Percentiles rank a stretch among this genome's conserved stretches.
Evolutionary conservation across 2,888 invertebrate species (phyloP).

Genomic region (Eremobia ochroleuca): DNA sequence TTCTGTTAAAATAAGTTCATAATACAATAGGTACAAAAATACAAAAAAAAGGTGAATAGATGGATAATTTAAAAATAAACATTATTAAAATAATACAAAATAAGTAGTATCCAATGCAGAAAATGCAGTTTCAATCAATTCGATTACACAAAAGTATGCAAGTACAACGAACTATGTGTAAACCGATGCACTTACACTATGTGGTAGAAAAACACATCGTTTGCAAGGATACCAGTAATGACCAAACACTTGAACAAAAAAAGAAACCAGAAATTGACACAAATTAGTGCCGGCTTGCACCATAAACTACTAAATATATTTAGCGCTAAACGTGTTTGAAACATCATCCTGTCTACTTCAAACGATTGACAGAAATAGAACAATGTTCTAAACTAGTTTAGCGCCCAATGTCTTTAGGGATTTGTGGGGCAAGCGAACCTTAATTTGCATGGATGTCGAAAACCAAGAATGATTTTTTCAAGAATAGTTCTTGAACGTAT

Average conservation of each 20-base stretch:
- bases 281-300: neutral
- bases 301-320: neutral
- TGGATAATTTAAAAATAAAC: constrained; percentile 15
- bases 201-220: constrained; percentile 60
- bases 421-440: neutral
- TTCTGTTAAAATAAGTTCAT: neutral
- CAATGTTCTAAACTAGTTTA: neutral
- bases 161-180: constrained; percentile 68
- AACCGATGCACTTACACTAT: constrained; percentile 71
- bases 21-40: neutral
- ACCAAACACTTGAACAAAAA: neutral
- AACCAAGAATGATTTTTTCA: neutral
- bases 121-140: constrained; percentile 60
- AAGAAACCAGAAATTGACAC: neutral
- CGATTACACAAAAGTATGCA: constrained; percentile 69
- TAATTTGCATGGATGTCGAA: neutral
- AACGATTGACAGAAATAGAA: neutral
- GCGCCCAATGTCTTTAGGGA: neutral
- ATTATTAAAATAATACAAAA: constrained; percentile 23
- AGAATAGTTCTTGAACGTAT: neutral
- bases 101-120: constrained; percentile 22
- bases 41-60: neutral
- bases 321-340: neutral
- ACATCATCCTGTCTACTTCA: neutral
- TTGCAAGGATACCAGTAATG: constrained; percentile 31